Conservation (phyloP, 2,888 invertebrate genomes). For the Corythucha ciliata region DNA sequence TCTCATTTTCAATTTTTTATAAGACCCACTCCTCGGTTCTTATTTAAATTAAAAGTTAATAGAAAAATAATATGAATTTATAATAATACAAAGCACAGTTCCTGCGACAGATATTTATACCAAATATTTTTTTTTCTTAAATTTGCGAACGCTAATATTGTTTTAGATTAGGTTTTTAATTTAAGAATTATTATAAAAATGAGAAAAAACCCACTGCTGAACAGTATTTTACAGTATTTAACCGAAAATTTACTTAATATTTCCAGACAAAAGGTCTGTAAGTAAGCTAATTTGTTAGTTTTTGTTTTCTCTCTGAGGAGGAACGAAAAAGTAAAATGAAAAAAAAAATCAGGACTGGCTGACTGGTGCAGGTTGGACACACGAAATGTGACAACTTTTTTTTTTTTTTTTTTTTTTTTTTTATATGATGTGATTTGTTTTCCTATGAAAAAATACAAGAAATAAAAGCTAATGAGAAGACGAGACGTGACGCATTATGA, state of each 20-base stretch:
- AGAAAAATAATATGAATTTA: no score
- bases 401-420: constrained; percentile 1
- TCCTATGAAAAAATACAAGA: no score
- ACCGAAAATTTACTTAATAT: not conserved
- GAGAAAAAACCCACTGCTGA: constrained; percentile 8
- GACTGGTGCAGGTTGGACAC: no score
- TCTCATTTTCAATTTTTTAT: constrained; percentile 25
- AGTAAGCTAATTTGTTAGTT: no score
- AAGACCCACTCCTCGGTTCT: constrained; percentile 23
- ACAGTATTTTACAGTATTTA: constrained; percentile 36
- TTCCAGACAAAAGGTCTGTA: not conserved
- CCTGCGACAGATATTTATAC: constrained; percentile 33
- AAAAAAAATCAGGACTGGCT: no score
- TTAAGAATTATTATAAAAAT: constrained; percentile 19
- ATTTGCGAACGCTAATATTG: no score
- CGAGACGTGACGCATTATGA: no score
- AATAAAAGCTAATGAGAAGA: no score
- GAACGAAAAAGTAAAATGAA: no score
- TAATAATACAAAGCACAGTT: constrained; percentile 35
- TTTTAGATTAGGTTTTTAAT: constrained; percentile 30
- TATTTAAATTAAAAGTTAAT: constrained; percentile 30
- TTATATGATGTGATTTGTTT: constrained; percentile 1
- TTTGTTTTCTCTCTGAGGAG: no score
- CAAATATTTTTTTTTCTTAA: constrained; percentile 30
- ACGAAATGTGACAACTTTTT: no score